Percentiles rank a stretch among this genome's conserved stretches.
Evolutionary conservation across 2,888 invertebrate genomes (phyloP).

Genomic region (Phlogophora meticulosa): DNA sequence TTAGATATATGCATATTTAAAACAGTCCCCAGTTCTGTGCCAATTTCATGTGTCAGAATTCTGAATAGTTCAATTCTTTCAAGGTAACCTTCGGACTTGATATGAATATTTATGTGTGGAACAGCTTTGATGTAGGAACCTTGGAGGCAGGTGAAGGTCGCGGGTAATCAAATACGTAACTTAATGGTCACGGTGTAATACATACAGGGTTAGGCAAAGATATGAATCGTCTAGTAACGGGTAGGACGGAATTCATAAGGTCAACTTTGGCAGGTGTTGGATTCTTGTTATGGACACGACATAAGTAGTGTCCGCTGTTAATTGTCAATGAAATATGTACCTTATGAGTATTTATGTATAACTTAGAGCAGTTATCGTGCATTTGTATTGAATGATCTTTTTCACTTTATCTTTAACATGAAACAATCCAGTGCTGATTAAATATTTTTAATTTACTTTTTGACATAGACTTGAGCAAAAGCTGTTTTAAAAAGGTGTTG

Average conservation of each 20-base stretch:
- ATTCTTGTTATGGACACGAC: no score
- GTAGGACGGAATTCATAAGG: not conserved
- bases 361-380: no score
- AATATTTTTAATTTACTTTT: slow-evolving; percentile 88
- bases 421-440: not conserved
- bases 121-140: slow-evolving; percentile 33
- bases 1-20: slow-evolving; percentile 26
- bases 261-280: not conserved
- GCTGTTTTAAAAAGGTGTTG: no score
- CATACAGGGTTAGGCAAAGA: not conserved
- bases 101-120: slow-evolving; percentile 50
- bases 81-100: slow-evolving; percentile 36
- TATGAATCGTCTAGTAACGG: not conserved
- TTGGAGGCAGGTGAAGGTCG: slow-evolving; percentile 17
- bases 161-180: slow-evolving; percentile 6
- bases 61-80: slow-evolving; percentile 39
- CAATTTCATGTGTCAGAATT: slow-evolving; percentile 12
- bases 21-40: slow-evolving; percentile 3
- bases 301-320: no score
- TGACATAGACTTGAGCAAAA: no score
- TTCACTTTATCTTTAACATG: not conserved
- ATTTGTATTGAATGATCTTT: no score
- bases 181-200: not conserved
- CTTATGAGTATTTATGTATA: no score
- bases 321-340: no score